A percentile compares a stretch with the other conserved stretches of the same genome.
Conservation (phyloP, 2,888 invertebrate species). For the Chalcis sispes region DNA sequence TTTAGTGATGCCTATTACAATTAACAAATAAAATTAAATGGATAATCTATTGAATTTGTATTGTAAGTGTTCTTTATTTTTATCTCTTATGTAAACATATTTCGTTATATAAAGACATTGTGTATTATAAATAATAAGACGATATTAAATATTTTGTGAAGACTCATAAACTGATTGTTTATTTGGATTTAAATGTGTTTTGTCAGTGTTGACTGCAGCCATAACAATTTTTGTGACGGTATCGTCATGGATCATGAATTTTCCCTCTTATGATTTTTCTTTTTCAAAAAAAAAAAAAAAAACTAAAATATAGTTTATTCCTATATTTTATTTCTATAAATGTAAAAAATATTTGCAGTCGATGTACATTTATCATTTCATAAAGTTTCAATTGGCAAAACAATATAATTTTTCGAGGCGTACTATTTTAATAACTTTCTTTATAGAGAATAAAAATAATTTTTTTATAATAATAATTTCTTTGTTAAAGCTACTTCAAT, state of each 20-base stretch:
- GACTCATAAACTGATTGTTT: conserved; percentile 50
- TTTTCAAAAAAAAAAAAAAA: no score
- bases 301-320: no score
- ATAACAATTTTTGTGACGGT: neutral
- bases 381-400: no score
- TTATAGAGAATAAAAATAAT: no score
- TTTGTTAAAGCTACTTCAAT: no score
- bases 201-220: conserved; percentile 11
- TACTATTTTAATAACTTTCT: no score
- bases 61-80: conserved; percentile 53
- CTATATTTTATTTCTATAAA: no score
- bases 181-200: conserved; percentile 36
- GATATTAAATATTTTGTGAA: conserved; percentile 57
- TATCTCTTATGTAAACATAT: conserved; percentile 43
- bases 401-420: no score
- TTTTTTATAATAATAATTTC: no score
- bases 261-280: neutral
- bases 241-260: neutral
- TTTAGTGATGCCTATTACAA: conserved; percentile 51
- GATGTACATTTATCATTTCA: no score
- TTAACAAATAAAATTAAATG: conserved; percentile 52
- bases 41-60: conserved; percentile 43
- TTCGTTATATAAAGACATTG: conserved; percentile 39
- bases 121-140: conserved; percentile 49
- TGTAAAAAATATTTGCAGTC: no score